Evolutionary conservation across 2,888 invertebrate genomes (phyloP), one percentile per base, ranked within the genome.

Genomic region (Iselma pallidipennis): DNA sequence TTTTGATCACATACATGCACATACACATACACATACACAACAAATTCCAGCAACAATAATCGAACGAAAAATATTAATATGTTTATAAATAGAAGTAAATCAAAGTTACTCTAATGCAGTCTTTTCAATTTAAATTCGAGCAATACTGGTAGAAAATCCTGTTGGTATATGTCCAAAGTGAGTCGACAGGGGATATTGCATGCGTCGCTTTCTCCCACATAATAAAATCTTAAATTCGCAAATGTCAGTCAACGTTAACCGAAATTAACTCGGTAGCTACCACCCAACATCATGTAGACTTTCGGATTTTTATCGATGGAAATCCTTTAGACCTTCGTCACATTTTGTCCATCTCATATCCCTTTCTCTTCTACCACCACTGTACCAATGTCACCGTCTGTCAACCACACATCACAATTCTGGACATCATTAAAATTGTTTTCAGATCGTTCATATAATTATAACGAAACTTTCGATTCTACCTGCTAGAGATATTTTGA

Each of bases 181-280:
- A 67, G 64, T 63, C 61, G 63, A 69, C 61, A 61, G 55, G 67
- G 65, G 69, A 69, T 68, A 69, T 68, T 68, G 66, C 66, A 55
- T 67, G 58, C 67, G 64, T 61, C 54, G 49, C 9, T n/a, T 51
- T 51, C 59, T 59, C 55, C 67, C 62, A 68, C 66, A 69, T 67
- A 66, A 69, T 59, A 57, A 60, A 71, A 72, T 69, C 68, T 68
- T 66, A 64, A 69, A 72, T 71, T 71, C 68, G 69, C 72, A 66
- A 69, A 66, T 70, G 73, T 72, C 73, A 73, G 66, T 73, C 72
- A 72, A 59, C 66, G 66, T 63, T 66, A 67, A 69, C 68, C 68
- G 69, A 71, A 72, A 72, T 73, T 72, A 71, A 71, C 72, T 73
- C 33, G 33, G 58, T 16, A 16, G 48, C 23, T 31, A 50, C 31